These are phyloP conservation scores for Thecocarcelia acutangulata DNA, from an alignment of 2,888 invertebrate species.

Conservation along the genomic window DNA sequence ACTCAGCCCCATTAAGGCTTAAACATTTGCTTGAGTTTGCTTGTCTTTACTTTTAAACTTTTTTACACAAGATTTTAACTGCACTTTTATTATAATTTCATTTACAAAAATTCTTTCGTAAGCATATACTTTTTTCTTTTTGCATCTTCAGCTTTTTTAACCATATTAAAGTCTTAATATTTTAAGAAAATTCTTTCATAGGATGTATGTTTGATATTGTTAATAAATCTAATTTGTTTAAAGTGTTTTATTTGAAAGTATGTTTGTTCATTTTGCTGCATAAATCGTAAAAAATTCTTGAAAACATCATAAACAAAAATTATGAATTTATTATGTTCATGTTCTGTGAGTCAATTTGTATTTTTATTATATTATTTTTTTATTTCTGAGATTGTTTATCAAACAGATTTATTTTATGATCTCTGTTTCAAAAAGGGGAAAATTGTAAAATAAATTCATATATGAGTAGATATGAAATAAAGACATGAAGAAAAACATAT, in stretches of 20 bases:
- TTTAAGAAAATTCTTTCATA: conserved; percentile 2
- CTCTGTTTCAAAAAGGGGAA: background rate
- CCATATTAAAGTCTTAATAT: conserved; percentile 3
- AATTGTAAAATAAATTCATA: background rate
- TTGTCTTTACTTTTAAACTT: too few species aligned
- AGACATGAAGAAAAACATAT: background rate
- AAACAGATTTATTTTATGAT: conserved; percentile 46
- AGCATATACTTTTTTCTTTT: too few species aligned
- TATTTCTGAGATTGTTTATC: conserved; percentile 4
- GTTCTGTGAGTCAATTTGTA: background rate
- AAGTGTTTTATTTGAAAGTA: conserved; percentile 4
- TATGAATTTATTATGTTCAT: conserved; percentile 21
- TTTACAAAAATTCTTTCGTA: too few species aligned
- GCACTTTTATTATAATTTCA: too few species aligned
- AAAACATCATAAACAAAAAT: conserved; percentile 29
- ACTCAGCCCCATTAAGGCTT: too few species aligned
- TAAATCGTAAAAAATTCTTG: conserved; percentile 8
- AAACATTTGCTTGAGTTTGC: too few species aligned
- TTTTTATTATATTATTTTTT: conserved; percentile 6
- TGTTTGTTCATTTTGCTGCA: background rate
- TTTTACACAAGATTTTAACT: too few species aligned
- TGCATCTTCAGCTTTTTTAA: background rate
- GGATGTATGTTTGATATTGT: conserved; percentile 10
- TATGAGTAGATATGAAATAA: background rate
- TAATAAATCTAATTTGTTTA: conserved; percentile 45